phyloP scores from a whole-genome alignment of 2,888 invertebrate genomes.

The Lypha dubia region DNA sequence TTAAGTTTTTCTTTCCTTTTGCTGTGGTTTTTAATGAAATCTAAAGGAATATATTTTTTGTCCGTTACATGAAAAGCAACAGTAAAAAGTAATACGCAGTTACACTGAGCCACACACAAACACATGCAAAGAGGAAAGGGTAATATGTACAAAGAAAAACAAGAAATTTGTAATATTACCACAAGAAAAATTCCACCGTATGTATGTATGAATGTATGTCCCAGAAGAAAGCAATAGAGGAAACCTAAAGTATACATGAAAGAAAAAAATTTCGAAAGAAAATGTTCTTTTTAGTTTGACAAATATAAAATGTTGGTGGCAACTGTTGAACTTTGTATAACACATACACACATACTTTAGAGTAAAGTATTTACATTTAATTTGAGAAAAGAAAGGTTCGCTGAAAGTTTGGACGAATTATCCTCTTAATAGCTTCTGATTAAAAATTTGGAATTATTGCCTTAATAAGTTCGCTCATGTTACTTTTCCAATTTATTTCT shows the following conservation, averaged over 20 bases:
- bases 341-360: background rate
- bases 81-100: background rate
- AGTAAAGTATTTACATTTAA: background rate
- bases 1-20: background rate
- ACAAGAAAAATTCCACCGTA: conserved; percentile 59
- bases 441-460: background rate
- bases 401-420: background rate
- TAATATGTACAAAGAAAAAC: background rate
- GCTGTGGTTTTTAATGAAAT: background rate
- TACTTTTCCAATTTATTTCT: no score
- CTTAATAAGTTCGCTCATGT: no score
- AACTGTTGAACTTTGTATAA: background rate
- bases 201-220: background rate
- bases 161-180: conserved; percentile 52
- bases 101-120: background rate
- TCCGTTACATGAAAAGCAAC: background rate
- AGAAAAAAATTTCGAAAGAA: background rate
- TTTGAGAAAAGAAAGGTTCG: background rate
- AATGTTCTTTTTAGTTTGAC: background rate
- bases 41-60: conserved; percentile 10
- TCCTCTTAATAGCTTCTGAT: background rate
- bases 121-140: background rate
- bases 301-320: background rate
- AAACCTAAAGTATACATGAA: conserved; percentile 20
- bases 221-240: conserved; percentile 5